Conservation (phyloP, 2,888 invertebrate species). For the Cyclophora albipunctata region DNA sequence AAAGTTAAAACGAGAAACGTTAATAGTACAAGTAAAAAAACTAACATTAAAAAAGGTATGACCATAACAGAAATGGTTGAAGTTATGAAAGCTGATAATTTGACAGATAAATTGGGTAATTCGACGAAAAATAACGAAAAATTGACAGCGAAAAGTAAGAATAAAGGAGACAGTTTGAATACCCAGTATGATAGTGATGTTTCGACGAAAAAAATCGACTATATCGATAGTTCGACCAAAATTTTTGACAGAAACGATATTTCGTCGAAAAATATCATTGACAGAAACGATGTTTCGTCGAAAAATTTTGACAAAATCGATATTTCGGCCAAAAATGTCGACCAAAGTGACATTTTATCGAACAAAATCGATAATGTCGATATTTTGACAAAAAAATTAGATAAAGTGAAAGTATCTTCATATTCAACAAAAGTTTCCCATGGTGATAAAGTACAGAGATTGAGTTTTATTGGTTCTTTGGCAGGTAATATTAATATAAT, state of each 20-base stretch:
- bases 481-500: constrained; percentile 51
- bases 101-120: constrained; percentile 25
- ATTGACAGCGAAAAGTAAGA: not conserved
- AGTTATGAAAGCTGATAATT: constrained; percentile 33
- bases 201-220: not conserved
- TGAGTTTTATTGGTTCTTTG: constrained; percentile 73
- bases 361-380: constrained; percentile 2
- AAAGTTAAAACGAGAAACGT: constrained; percentile 34
- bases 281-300: not conserved
- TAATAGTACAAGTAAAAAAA: constrained; percentile 48
- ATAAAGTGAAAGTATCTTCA: constrained; percentile 33
- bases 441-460: constrained; percentile 32
- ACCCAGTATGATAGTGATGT: not conserved
- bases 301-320: not conserved
- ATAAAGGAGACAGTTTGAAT: not conserved
- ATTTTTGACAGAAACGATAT: too few relatives aligned
- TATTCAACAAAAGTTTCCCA: not conserved
- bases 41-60: constrained; percentile 39
- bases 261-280: too few relatives aligned
- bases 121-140: not conserved
- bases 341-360: not conserved
- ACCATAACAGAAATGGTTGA: constrained; percentile 57
- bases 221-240: not conserved
- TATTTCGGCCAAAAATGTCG: too few relatives aligned
- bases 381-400: constrained; percentile 34